These are phyloP conservation scores for Gibbula magus DNA, from an alignment of 2,888 invertebrate species.

Conservation along the genomic window DNA sequence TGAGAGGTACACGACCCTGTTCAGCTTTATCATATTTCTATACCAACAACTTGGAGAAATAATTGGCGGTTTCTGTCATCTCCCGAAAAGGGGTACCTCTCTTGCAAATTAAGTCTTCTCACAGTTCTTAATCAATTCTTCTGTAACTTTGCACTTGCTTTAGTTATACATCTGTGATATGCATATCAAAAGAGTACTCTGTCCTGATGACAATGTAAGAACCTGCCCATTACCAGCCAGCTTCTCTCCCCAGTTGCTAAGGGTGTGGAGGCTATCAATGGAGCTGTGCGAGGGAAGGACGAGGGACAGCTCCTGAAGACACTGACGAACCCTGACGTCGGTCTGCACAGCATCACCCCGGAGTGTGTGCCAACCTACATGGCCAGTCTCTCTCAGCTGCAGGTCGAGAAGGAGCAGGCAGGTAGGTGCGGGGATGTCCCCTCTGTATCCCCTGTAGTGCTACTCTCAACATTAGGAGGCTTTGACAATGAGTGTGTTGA, in stretches of 20 bases:
- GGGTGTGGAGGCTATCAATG: slow-evolving; percentile 67
- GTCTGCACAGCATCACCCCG: slow-evolving; percentile 61
- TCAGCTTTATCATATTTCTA: background rate
- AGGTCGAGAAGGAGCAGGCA: slow-evolving; percentile 45
- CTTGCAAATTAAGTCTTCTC: no score
- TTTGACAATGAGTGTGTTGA: no score
- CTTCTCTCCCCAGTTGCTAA: slow-evolving; percentile 62
- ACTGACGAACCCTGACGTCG: slow-evolving; percentile 57
- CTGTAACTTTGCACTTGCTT: no score
- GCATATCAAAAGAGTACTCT: no score
- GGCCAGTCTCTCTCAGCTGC: slow-evolving; percentile 55
- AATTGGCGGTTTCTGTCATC: no score
- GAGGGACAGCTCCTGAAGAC: slow-evolving; percentile 61
- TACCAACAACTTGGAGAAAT: no score
- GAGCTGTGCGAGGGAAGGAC: slow-evolving; percentile 63
- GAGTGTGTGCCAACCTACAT: slow-evolving; percentile 66
- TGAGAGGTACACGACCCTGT: slow-evolving; percentile 60
- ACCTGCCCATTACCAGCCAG: background rate
- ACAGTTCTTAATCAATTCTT: no score
- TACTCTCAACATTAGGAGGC: no score
- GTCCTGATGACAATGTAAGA: no score
- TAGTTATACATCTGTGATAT: no score
- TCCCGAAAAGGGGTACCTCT: no score
- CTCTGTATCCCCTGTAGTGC: no score
- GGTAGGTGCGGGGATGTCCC: slow-evolving; percentile 43